Evolutionary conservation across 2,888 invertebrate species (phyloP), one percentile per base, ranked within the genome.

Genomic region (Desoria tigrina): DNA sequence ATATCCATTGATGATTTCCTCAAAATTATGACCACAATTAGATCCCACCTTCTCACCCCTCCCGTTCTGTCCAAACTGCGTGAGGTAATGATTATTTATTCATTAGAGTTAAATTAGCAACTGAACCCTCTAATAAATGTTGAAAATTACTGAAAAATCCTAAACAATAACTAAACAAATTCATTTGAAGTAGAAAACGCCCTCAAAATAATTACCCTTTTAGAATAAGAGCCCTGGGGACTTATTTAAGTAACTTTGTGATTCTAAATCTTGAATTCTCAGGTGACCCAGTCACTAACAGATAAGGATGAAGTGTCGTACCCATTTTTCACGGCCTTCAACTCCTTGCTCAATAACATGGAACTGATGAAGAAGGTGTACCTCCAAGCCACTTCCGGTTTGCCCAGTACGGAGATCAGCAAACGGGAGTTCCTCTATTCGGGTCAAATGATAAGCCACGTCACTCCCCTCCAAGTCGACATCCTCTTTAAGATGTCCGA

Each of bases 241-340:
- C 4, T 32, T 32, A 32, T 32, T 11, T 32, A 32, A 32, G 4
- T 32, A 32, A 32, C 32, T 32, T 32, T 32, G 11, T 11, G 6
- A 11, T 32, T 32, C 32, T 32, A 11, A 32, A 32, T 32, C 11
- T 7, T 32, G 32, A 32, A 32, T 7, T 32, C 11, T 32, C 65
- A 66, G 32, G 66, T 63, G 39, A 61, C 50, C 4, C 58, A 50
- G 39, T 79, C 77, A 72, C 78, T 79, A 7, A 76, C 80, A 6
- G 78, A 73, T 14, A 69, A 74, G n/a, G 78, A 79, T 60, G 77
- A 80, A 75, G 83, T 86, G 37, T 83, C 83, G 53, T 85, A 83
- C 77, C 82, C 84, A 1, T 85, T 83, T 78, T 85, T 84, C 78
- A 82, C 81, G 66, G 85, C 84, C 11, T 84, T 86, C 79, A 84